Conservation (phyloP, 2,797 vertebrate genomes). For the Emys orbicularis region DNA sequence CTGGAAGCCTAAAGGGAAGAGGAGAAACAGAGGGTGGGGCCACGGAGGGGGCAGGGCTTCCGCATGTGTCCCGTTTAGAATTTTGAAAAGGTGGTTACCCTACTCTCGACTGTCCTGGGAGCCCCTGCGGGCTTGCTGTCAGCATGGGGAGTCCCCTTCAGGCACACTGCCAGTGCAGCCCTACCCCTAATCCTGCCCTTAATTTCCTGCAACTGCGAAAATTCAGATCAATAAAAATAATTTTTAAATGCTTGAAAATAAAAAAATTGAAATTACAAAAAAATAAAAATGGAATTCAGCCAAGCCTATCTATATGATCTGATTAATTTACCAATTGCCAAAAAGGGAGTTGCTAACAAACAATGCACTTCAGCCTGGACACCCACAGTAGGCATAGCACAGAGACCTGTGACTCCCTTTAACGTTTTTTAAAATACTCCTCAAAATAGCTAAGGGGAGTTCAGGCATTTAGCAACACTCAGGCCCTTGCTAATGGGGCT, state of each 20-base stretch:
- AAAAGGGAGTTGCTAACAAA: accelerated
- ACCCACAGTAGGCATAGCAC: background rate
- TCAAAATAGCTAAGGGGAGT: background rate
- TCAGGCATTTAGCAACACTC: background rate
- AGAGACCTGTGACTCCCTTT: background rate
- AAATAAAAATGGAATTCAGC: background rate
- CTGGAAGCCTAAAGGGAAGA: no score
- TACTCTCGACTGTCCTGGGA: no score
- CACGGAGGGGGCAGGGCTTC: no score
- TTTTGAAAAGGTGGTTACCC: no score
- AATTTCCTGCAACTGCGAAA: background rate
- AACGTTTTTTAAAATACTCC: background rate
- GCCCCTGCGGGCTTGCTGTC: no score
- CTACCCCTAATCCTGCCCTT: background rate
- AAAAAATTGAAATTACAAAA: background rate
- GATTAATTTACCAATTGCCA: background rate
- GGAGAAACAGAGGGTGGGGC: no score
- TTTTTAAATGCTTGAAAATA: background rate
- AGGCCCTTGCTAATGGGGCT: background rate
- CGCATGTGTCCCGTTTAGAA: no score
- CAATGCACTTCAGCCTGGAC: background rate
- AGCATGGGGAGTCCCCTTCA: background rate
- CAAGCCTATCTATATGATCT: background rate
- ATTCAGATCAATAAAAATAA: background rate
- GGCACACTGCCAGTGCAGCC: background rate